phyloP scores from a whole-genome alignment of 2,888 invertebrate species.

The Eupeodes latifasciatus region DNA sequence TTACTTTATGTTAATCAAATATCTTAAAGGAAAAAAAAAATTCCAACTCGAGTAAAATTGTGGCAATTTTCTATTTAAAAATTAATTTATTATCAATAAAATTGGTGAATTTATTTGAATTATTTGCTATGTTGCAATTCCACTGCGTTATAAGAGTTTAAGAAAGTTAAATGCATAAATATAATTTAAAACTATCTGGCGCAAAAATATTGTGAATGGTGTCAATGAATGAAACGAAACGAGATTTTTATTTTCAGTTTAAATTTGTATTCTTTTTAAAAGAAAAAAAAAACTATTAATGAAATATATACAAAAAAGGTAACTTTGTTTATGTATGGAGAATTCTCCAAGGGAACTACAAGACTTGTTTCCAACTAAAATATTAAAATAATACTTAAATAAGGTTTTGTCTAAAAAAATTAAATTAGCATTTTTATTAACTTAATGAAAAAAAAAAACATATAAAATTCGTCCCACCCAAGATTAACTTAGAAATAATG shows the following conservation, averaged over 20 bases:
- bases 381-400: neutral
- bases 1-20: slow-evolving; percentile 21
- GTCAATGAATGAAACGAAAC: slow-evolving; percentile 11
- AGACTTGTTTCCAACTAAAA: neutral
- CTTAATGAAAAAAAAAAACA: neutral
- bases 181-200: neutral
- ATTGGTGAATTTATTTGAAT: slow-evolving; percentile 7
- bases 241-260: neutral
- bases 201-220: neutral
- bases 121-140: slow-evolving; percentile 1
- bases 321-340: too few relatives aligned
- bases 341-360: neutral
- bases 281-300: too few relatives aligned
- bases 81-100: slow-evolving; percentile 8
- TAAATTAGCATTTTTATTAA: neutral
- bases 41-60: neutral
- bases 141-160: too few relatives aligned
- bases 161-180: neutral
- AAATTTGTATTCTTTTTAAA: neutral
- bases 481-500: neutral
- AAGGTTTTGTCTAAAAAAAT: neutral
- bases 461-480: neutral
- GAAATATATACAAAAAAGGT: too few relatives aligned
- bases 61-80: slow-evolving; percentile 2
- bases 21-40: neutral